Base-by-base conservation (phyloP, 1,140 invertebrate genomes). In the Drosophila nigromelanica region DNA sequence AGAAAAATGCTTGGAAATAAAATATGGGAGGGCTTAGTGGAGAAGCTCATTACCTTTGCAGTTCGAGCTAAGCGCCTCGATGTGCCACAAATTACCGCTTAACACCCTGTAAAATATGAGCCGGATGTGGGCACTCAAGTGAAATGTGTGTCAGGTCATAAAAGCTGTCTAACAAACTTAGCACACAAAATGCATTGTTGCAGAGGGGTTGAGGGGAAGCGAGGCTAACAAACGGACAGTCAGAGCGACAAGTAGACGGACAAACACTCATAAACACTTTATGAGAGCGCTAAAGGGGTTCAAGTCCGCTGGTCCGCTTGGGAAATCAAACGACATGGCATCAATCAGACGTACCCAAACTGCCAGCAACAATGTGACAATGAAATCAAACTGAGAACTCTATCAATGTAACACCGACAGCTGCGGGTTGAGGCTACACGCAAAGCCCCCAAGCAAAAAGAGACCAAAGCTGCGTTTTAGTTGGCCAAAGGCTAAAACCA, bases 81-180 rank as follows among this genome's bases (percentile, higher is more conserved):
- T 73, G 55, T 76, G 80, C 62, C 80, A 75, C 78, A 75, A 86
- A 86, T 86, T 86, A 82, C 73, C 81, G 83, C 75, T 76, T 87
- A 87, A 82, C 81, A 87, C 81, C 78, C 71, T 87, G 82, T 86
- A 78, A 86, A 73, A 78, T 87, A 86, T 86, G 81, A 72, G 67
- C 73, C 62, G 83, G 60, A 79, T 60, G 43, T 73, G 56, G 55
- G 33, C 47, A 63, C 50, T 43, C 39, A 39, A 39, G 50, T 58
- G 45, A 43, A 45, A 67, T 63, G 67, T 69, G 76, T 71, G 52
- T n/a, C 59, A 67, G 64, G 64, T 63, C 69, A 86, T 85, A 85
- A 85, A 83, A 72, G 62, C 60, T 39, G 68, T 76, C 69, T 70
- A 45, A 58, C 63, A 69, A 64, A 67, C 69, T 73, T 59, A 35